Conservation (phyloP, 2,113 vertebrate species). For the Epinephelus lanceolatus region DNA sequence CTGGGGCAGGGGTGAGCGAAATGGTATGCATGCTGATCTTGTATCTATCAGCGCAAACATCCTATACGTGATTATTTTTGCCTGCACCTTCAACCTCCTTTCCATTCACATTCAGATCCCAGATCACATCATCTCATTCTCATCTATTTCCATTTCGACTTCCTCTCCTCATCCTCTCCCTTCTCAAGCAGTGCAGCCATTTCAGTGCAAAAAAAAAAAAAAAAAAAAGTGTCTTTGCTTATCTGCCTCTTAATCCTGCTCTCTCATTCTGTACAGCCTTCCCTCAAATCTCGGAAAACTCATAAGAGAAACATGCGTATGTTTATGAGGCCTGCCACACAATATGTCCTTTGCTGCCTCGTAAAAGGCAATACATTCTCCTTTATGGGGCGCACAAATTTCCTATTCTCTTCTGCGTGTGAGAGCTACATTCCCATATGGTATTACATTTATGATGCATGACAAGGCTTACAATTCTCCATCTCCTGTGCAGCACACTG, state of each 20-base stretch:
- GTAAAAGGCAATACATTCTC: slow-evolving; percentile 60
- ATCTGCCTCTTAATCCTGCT: slow-evolving; percentile 62
- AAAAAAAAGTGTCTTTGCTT: slow-evolving; percentile 49
- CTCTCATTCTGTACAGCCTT: slow-evolving; percentile 50
- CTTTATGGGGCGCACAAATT: slow-evolving; percentile 61
- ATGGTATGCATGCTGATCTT: slow-evolving; percentile 72
- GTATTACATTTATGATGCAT: slow-evolving; percentile 78
- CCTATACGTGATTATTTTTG: slow-evolving; percentile 71
- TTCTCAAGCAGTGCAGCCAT: slow-evolving; percentile 55
- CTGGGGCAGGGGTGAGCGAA: slow-evolving; percentile 56
- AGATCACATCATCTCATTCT: slow-evolving; percentile 64
- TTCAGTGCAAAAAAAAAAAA: slow-evolving; percentile 64
- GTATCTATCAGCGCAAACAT: slow-evolving; percentile 72
- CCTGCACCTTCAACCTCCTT: slow-evolving; percentile 64
- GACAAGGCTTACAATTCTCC: slow-evolving; percentile 70
- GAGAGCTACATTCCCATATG: slow-evolving; percentile 63
- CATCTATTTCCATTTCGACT: slow-evolving; percentile 59
- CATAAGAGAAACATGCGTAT: slow-evolving; percentile 67
- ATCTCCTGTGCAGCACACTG: slow-evolving; percentile 59
- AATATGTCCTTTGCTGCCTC: slow-evolving; percentile 59
- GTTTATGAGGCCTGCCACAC: slow-evolving; percentile 66
- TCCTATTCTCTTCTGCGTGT: slow-evolving; percentile 54
- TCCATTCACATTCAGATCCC: slow-evolving; percentile 68
- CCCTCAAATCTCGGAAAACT: slow-evolving; percentile 56
- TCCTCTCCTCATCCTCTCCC: slow-evolving; percentile 26